Base-by-base conservation (phyloP, 2,113 vertebrate species). In the Melanostigma gelatinosum region DNA sequence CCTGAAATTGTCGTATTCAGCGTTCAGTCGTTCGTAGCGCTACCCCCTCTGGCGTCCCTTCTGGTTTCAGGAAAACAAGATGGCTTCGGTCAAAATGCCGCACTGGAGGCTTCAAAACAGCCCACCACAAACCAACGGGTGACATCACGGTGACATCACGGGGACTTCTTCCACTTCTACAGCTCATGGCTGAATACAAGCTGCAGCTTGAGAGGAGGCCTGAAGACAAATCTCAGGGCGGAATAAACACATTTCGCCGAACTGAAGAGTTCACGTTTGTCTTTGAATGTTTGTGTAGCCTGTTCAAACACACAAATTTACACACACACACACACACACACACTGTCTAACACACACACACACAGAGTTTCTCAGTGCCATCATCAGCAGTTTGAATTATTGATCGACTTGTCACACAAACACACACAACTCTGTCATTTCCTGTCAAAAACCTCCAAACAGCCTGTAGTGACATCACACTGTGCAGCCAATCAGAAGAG, bases 401-500 rank as follows among this genome's bases (percentile, higher is more conserved):
- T 65, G 68, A 79, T 46, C 2, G 1, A 16, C 32, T 55, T 52
- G 54, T 60, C 55, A 70, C 42, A 42, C 74, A 68, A 29, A 71
- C 34, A 64, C 50, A 77, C 29, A 29, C 29, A 4, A 32, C 32
- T 32, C 32, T 32, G 32, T 32, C 32, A 32, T 4, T 32, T 32
- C 32, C 32, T 32, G 32, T 32, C 32, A 32, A 32, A 32, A 32
- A 32, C 32, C 32, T 32, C 3, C 32, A 77, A 64, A 13, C 36
- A 72, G 65, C n/a, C 65, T 60, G 75, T 6, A 9, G 18, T 85
- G 77, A 88, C 73, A 80, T 80, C 73, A 83, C 42, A 58, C 3
- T 8, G 24, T 16, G n/a, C 40, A 64, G 9, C 81, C 87, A 89
- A 84, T 86, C 77, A 89, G 42, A 68, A 1, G 16, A 44, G 38